Percentiles rank a stretch among this genome's conserved stretches.
Conservation (phyloP, 2,113 vertebrate genomes). For the Camelus dromedarius region DNA sequence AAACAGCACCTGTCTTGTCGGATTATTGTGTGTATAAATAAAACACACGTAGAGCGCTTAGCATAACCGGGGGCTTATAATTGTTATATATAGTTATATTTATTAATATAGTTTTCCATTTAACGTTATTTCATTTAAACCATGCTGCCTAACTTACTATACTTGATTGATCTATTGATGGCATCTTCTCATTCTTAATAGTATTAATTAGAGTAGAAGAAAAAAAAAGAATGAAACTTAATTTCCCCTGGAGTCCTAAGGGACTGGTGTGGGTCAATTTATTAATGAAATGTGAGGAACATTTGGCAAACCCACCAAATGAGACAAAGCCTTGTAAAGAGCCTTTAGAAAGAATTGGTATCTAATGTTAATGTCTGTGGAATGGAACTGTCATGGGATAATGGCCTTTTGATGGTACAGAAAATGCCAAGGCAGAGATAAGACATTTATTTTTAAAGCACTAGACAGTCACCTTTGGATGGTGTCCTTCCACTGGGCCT, state of each 20-base stretch:
- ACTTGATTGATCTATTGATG: constrained; percentile 77
- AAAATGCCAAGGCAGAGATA: constrained; percentile 80
- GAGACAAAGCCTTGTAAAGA: constrained; percentile 70
- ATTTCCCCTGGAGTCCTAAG: constrained; percentile 76
- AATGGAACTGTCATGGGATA: constrained; percentile 77
- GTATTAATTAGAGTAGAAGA: constrained; percentile 79
- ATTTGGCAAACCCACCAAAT: constrained; percentile 77
- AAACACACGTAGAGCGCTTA: constrained; percentile 18
- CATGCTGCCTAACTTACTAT: constrained; percentile 67
- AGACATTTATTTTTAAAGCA: constrained; percentile 80
- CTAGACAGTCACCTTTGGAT: constrained; percentile 78
- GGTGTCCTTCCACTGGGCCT: constrained; percentile 64
- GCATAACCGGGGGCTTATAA: background rate
- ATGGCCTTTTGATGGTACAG: constrained; percentile 76
- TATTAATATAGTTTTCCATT: constrained; percentile 67
- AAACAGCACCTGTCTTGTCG: background rate
- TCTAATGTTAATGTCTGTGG: constrained; percentile 74
- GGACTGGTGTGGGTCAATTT: constrained; percentile 81
- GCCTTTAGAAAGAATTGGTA: constrained; percentile 66
- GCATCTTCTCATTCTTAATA: constrained; percentile 79
- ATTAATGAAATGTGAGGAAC: constrained; percentile 83
- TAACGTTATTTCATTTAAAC: constrained; percentile 72
- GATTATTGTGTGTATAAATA: constrained; percentile 20
- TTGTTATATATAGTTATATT: constrained; percentile 19
- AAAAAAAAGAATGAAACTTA: constrained; percentile 76